Evolutionary conservation across 2,888 invertebrate species (phyloP), one percentile per base, ranked within the genome.

Genomic region (Phengaris arion): DNA sequence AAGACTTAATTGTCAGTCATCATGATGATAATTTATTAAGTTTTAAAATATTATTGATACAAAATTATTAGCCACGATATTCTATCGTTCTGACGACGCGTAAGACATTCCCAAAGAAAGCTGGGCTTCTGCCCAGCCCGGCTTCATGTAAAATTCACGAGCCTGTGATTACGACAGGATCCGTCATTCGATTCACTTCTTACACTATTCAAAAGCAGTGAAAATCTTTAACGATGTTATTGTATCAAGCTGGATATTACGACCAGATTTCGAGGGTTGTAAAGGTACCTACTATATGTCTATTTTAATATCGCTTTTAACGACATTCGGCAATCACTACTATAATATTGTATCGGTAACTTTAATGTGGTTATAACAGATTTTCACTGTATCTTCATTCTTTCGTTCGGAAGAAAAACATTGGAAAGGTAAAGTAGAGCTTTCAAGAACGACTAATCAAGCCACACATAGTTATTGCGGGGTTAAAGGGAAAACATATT

Each of bases 401-500:
- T 22, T 22, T 22, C 22, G 22, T 22, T 22, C 22, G 22, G 1
- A 22, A 22, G 22, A 22, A 22, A 22, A 12, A 54, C 13, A 54
- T 13, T 22, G 5, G 5, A 54, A 54, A 54, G 54, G 5, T n/a
- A 55, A n/a, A 55, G 15, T 12, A 64, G 35, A 64, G 64, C 64
- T 64, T 45, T 64, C 64, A 64, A 52, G 52, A 52, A 64, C 64
- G 64, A 35, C 64, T 64, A 64, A 64, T 64, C 64, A 64, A 64
- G 70, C 15, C 48, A 70, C 48, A 70, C 51, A 51, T 51, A 48
- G 51, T 51, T 70, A 15, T 48, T 48, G 12, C 22, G 45, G 22
- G 72, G 70, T 52, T 72, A 79, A 81, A 81, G 81, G 79, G 78
- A 79, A 81, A 82, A 81, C 79, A 81, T 81, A 81, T 80, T 78